Evolutionary conservation across 2,888 invertebrate species (phyloP).

Genomic region (Ecdyonurus torrentis): DNA sequence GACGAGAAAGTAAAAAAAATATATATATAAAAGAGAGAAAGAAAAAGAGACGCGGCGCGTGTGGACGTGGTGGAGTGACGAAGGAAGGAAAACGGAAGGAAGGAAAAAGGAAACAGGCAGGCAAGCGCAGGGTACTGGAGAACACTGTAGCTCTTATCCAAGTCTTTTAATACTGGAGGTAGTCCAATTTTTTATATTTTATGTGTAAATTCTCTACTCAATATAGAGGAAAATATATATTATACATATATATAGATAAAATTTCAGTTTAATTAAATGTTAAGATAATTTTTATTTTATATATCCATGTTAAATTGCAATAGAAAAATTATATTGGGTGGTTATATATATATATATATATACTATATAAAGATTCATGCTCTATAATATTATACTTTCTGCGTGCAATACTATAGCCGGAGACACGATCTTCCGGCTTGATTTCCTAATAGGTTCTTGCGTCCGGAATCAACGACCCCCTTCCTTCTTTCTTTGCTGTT

Average conservation of each 20-base stretch:
- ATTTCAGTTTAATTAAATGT: background rate
- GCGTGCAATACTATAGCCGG: slow-evolving; percentile 7
- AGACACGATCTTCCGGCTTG: slow-evolving; percentile 13
- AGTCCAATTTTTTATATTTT: too few relatives aligned
- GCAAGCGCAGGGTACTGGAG: background rate
- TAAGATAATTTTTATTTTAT: background rate
- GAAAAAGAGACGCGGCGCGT: background rate
- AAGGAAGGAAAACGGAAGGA: background rate
- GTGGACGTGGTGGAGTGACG: background rate
- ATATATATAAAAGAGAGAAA: too few relatives aligned
- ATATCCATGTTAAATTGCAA: too few relatives aligned
- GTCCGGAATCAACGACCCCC: slow-evolving; percentile 1
- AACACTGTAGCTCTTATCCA: background rate
- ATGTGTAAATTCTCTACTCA: too few relatives aligned
- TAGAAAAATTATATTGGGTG: too few relatives aligned
- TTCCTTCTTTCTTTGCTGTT: too few relatives aligned
- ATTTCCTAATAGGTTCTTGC: slow-evolving; percentile 14
- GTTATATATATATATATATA: too few relatives aligned
- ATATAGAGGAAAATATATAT: too few relatives aligned
- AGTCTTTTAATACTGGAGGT: background rate
- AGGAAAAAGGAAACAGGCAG: background rate
- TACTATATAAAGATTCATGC: too few relatives aligned
- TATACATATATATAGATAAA: too few relatives aligned
- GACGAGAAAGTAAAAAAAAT: too few relatives aligned
- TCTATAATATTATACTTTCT: too few relatives aligned